phyloP scores from a whole-genome alignment of 1,140 invertebrate genomes.

The Magallana angulata region DNA sequence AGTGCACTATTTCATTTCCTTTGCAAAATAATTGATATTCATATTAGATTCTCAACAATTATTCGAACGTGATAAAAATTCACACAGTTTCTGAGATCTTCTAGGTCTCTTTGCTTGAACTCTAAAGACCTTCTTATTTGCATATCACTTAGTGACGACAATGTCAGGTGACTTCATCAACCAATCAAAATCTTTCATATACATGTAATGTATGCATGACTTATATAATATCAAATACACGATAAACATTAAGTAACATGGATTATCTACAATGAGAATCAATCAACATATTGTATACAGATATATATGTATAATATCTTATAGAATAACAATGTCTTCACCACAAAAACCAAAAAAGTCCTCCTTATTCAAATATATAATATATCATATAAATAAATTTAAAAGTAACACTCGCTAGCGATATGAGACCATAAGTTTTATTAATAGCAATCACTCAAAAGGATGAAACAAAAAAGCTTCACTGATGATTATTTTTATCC shows the following conservation, averaged over 20 bases:
- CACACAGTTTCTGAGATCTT: neutral
- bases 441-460: neutral
- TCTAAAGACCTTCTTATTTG: neutral
- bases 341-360: neutral
- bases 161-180: neutral
- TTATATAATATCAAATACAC: conserved; percentile 27
- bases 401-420: neutral
- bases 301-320: conserved; percentile 27
- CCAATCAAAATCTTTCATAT: neutral
- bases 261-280: conserved; percentile 12
- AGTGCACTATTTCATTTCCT: too few relatives aligned
- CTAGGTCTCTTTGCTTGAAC: neutral
- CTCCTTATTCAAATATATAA: neutral
- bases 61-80: neutral
- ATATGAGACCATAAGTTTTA: neutral
- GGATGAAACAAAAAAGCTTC: conserved; percentile 1
- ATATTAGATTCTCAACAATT: too few relatives aligned
- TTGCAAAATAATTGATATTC: too few relatives aligned
- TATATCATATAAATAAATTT: conserved; percentile 21
- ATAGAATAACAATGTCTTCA: neutral
- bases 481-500: neutral
- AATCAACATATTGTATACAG: conserved; percentile 6
- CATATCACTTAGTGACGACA: neutral
- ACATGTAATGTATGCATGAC: conserved; percentile 6
- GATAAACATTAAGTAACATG: conserved; percentile 33